These are phyloP conservation scores for Buphagus erythrorhynchus DNA, from an alignment of 2,797 vertebrate species.

Conservation along the genomic window DNA sequence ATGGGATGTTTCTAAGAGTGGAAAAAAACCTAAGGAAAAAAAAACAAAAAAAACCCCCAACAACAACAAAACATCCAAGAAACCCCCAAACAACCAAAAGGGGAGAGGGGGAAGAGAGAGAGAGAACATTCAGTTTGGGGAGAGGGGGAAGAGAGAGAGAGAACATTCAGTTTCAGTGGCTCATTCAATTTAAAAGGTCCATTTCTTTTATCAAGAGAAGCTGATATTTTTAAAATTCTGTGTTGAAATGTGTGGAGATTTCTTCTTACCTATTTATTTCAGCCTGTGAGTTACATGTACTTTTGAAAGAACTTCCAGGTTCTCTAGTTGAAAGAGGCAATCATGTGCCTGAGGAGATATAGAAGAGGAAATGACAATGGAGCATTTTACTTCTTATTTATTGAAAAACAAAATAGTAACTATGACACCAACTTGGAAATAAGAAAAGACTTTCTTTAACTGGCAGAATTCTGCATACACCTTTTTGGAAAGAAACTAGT, in stretches of 20 bases:
- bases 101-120: fast-evolving
- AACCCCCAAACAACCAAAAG: background rate
- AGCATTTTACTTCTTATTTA: background rate
- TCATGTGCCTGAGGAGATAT: background rate
- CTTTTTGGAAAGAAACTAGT: background rate
- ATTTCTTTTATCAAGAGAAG: background rate
- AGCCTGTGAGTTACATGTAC: background rate
- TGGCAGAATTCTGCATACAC: background rate
- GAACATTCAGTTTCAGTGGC: background rate
- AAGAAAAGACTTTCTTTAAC: background rate
- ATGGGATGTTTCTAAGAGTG: background rate
- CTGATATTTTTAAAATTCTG: background rate
- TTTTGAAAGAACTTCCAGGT: slow-evolving; percentile 2
- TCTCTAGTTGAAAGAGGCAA: background rate
- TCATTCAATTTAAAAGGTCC: background rate
- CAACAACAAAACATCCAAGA: background rate
- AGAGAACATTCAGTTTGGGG: no score
- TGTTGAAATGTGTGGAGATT: background rate
- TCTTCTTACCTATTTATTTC: background rate
- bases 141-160: background rate
- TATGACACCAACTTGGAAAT: background rate
- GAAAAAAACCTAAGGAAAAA: background rate
- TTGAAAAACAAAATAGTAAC: background rate
- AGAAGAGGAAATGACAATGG: background rate
- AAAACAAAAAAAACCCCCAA: fast-evolving